Evolutionary conservation across 2,113 vertebrate species (phyloP).

Genomic region (Syrrhaptes paradoxus): DNA sequence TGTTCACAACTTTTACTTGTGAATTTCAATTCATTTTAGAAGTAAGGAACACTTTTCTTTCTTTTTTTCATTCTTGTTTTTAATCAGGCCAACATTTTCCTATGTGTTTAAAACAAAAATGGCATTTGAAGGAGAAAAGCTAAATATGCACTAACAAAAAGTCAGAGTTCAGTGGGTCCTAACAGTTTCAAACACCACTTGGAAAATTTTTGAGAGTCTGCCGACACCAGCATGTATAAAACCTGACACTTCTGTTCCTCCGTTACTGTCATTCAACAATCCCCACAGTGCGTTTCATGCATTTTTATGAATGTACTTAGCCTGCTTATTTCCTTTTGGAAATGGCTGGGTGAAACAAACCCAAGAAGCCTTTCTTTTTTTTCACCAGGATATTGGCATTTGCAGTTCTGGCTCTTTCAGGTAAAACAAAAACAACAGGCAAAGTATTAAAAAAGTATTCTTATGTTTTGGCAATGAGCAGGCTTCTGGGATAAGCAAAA

Average conservation of each 20-base stretch:
- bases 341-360: background rate
- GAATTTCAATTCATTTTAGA: background rate
- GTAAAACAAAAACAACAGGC: slow-evolving; percentile 34
- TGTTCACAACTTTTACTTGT: background rate
- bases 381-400: background rate
- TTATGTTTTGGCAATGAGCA: background rate
- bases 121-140: background rate
- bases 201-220: background rate
- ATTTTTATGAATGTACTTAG: background rate
- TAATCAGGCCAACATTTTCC: background rate
- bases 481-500: slow-evolving; percentile 13
- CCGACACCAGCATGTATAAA: background rate
- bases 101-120: background rate
- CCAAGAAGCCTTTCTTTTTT: background rate
- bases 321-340: slow-evolving; percentile 32
- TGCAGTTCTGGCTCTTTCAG: slow-evolving; percentile 10
- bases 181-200: background rate
- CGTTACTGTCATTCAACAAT: background rate
- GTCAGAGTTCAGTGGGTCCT: background rate
- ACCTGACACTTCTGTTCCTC: background rate
- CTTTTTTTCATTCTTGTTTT: background rate
- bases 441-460: background rate
- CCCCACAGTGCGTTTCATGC: background rate
- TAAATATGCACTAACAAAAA: background rate
- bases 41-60: background rate